Evolutionary conservation across 2,797 vertebrate species (phyloP).

Genomic region (Hoplostethus mediterraneus): DNA sequence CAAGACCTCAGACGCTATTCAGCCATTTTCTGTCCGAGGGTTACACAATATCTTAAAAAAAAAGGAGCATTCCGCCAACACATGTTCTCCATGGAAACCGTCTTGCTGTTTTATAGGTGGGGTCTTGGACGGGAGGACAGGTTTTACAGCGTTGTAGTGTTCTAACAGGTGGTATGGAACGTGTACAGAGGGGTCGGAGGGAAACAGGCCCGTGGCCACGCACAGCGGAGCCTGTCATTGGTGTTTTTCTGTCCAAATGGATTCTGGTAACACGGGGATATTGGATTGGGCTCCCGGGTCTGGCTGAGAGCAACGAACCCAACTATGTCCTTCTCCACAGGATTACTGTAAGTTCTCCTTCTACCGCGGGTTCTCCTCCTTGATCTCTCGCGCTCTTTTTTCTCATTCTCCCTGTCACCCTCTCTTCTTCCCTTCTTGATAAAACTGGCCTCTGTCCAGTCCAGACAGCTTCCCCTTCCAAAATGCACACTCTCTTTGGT

Average conservation of each 20-base stretch:
- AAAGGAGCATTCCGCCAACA: slow-evolving; percentile 59
- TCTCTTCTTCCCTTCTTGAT: slow-evolving; percentile 40
- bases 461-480: slow-evolving; percentile 54
- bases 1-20: slow-evolving; percentile 9
- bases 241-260: slow-evolving; percentile 64
- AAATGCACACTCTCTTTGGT: slow-evolving; percentile 65
- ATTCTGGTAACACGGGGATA: slow-evolving; percentile 46
- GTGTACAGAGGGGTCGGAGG: slow-evolving; percentile 47
- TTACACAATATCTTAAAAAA: slow-evolving; percentile 50
- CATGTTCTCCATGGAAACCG: slow-evolving; percentile 65
- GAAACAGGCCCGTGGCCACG: slow-evolving; percentile 57
- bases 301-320: slow-evolving; percentile 4
- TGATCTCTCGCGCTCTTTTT: slow-evolving; percentile 16
- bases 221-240: slow-evolving; percentile 62
- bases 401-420: slow-evolving; percentile 21
- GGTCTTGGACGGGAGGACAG: slow-evolving; percentile 61
- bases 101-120: slow-evolving; percentile 74
- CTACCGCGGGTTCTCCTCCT: slow-evolving; percentile 5
- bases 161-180: slow-evolving; percentile 74
- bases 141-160: slow-evolving; percentile 68
- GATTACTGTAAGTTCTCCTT: slow-evolving; percentile 42
- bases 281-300: slow-evolving; percentile 23
- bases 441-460: slow-evolving; percentile 49
- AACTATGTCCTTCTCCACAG: slow-evolving; percentile 19
- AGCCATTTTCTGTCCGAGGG: slow-evolving; percentile 11